Evolutionary conservation across 2,888 invertebrate species (phyloP), one percentile per base, ranked within the genome.

Genomic region (Lasioglossum malachurum): DNA sequence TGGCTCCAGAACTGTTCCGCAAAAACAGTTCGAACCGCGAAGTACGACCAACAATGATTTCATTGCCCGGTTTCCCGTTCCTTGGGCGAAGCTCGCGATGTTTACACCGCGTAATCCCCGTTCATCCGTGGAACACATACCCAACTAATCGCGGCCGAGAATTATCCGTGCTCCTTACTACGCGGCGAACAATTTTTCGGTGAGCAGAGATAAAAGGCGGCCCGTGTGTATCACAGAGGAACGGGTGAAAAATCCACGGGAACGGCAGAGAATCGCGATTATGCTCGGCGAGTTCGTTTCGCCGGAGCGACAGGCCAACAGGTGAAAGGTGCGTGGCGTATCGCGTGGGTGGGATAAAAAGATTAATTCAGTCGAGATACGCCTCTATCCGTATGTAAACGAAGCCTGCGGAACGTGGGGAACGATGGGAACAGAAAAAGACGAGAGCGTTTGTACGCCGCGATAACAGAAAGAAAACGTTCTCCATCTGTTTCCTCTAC

Each of bases 281-380:
- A 31, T 31, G 31, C 67, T 53, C 23, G 53, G 67, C 14, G 60
- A 14, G 60, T 60, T 35, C 19, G 67, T 67, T 31, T 35, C 16
- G 23, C 53, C 53, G 31, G 7, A 31, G 67, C 67, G 31, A 31
- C 67, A 67, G 31, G 35, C 67, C 35, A 67, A 57, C 74, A 38
- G 38, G 38, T 23, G 49, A 75, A 35, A 49, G 8, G 23, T 27
- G 38, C 27, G 19, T 80, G 67, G 38, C 46, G 23, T 31, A 31
- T 67, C 67, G 35, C 67, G 67, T 60, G 19, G 64, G 16, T 14
- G 35, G 67, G 67, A 67, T 67, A 78, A 78, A 82, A 74, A 53
- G 78, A 78, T 82, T 74, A 73, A 49, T 67, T 73, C 67, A 38
- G 73, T 41, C 27, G 46, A 60, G 80, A 75, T 72, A 79, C 27